Base-by-base conservation (phyloP, 2,113 vertebrate genomes). In the Saguinus imperator region DNA sequence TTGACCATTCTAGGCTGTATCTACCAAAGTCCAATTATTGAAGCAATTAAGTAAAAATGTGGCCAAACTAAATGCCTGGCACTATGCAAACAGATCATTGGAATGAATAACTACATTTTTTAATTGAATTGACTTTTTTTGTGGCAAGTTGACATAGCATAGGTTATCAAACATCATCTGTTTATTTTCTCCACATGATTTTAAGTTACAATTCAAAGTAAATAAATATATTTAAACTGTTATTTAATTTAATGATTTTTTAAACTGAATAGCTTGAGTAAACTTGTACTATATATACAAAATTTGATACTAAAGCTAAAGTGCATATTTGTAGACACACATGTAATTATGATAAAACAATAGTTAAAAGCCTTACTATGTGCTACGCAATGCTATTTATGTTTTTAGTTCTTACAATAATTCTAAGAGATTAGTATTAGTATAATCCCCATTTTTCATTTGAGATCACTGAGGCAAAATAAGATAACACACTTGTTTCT, bases 11-110 rank as follows among this genome's bases (percentile, higher is more conserved):
- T 45, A 85, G 64, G 64, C 89, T 97, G 37, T 79, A 17, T 89
- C 94, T 93, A 97, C 95, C 94, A 77, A 95, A 97, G 95, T 93
- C 84, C 92, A 97, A 97, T 98, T 97, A 98, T 92, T 97, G 94
- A 80, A 97, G 94, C 87, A 96, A 98, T 97, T 98, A 98, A 97
- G 95, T 91, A 95, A 97, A 97, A 97, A 94, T 97, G 84, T 95
- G 87, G 87, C 82, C 96, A 97, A 95, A 97, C 72, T 87, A 92
- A 96, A 97, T 94, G 95, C 6, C 32, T 77, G 45, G 45, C 87
- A 77, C 79, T 97, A 14, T 91, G 79, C 94, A 97, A 97, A 97
- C 96, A 93, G 76, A 96, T 68, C 87, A 97, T 5, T 52, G 55
- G 48, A 94, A 97, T 97, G 94, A 97, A 98, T 95, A 94, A 97